Evolutionary conservation across 1,140 invertebrate genomes (phyloP), one percentile per base, ranked within the genome.

Genomic region (Anastrepha obliqua): DNA sequence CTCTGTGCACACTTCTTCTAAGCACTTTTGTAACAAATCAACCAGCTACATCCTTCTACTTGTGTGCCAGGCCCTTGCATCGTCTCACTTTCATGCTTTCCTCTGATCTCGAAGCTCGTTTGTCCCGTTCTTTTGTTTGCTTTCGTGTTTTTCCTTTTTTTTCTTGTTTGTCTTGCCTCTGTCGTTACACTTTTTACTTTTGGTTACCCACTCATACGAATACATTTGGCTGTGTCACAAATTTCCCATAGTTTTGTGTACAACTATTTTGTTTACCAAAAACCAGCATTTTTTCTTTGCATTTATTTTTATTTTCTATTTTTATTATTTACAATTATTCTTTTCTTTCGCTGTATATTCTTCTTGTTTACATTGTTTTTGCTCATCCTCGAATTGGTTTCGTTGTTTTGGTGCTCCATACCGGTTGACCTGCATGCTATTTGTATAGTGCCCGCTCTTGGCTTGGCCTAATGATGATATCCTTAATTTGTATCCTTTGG

Each of bases 401-500:
- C 47, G 17, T 55, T 55, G 44, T 20, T 42, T 47, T 15, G 39
- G 20, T 13, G 74, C 74, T 5, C 15, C 60, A 1, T 39, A 17
- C 11, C 64, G 64, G n/a, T 55, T 81, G 74, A 81, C 74, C 74
- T 81, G 74, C 47, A 51, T 81, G 47, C 74, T 81, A 81, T 81
- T 81, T 81, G 47, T 81, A 55, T 81, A 81, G 74, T 47, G 74
- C 74, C 74, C 74, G 51, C 74, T 55, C 44, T 81, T 81, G 17
- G 44, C 74, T 81, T 78, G 74, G 74, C 47, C 74, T 81, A 81
- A 81, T 81, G 74, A 81, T 81, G 47, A 81, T 81, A 81, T 81
- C 74, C 74, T 81, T 81, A 81, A 81, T 81, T 81, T 81, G 74
- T 81, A 81, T 81, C 74, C 74, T 81, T 81, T 81, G 74, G 51